Evolutionary conservation across 92 coral and sea anemone genomes (phyloP).

Genomic region (Epizoanthus rinbou): DNA sequence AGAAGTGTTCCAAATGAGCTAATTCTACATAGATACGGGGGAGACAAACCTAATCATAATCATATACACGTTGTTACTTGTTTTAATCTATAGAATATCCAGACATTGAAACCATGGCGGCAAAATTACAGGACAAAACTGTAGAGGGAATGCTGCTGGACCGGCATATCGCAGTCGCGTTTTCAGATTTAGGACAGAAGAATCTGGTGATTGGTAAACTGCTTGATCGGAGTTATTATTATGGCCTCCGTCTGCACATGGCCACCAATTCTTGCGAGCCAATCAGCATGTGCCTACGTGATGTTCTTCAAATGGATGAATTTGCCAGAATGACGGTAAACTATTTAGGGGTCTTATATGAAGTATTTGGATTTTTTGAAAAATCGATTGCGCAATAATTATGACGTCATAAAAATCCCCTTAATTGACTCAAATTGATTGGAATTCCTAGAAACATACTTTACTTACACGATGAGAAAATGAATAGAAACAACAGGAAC

Average conservation of each 20-base stretch:
- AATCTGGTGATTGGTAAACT: constrained; percentile 73
- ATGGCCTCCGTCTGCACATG: constrained; percentile 58
- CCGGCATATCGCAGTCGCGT: constrained; percentile 76
- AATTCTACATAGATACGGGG: no score
- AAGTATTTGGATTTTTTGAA: no score
- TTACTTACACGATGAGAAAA: no score
- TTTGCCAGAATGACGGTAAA: constrained; percentile 37
- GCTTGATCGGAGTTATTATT: constrained; percentile 58
- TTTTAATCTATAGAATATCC: constrained; percentile 29
- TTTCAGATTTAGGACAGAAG: constrained; percentile 16
- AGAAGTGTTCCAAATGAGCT: no score
- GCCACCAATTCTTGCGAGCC: constrained; percentile 35
- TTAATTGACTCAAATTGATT: no score
- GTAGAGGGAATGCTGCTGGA: constrained; percentile 82
- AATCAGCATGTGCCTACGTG: constrained; percentile 14
- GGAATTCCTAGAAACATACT: no score
- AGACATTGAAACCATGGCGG: constrained; percentile 56
- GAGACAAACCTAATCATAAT: no score
- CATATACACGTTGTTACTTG: not conserved
- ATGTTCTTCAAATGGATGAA: constrained; percentile 12
- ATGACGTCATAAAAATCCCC: no score
- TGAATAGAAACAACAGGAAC: no score
- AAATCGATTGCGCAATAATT: no score
- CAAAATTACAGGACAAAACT: constrained; percentile 9
- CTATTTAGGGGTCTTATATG: not conserved